Percentiles rank a stretch among this genome's conserved stretches.
Evolutionary conservation across 2,797 vertebrate species (phyloP).

Genomic region (Furcifer pardalis): DNA sequence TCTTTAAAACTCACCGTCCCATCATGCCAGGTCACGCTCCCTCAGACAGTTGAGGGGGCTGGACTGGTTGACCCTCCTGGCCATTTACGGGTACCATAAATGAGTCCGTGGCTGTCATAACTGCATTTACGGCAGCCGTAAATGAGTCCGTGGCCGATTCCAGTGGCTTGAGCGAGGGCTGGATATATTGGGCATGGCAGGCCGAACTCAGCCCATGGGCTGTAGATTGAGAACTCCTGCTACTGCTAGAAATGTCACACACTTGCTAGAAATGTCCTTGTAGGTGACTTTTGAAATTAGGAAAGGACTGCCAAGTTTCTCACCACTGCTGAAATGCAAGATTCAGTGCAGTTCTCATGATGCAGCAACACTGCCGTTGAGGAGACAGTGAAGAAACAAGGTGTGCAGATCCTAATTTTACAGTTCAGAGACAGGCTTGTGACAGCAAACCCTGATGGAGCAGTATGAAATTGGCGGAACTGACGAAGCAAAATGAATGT

Average conservation of each 20-base stretch:
- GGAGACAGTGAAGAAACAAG: not conserved
- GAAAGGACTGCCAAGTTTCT: not conserved
- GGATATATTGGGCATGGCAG: no score
- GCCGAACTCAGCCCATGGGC: no score
- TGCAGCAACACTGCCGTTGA: not conserved
- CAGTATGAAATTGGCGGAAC: not conserved
- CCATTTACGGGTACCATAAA: no score
- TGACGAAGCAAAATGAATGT: not conserved
- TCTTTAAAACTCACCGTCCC: not conserved
- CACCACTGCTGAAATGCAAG: not conserved
- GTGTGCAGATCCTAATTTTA: not conserved
- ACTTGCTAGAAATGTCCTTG: not conserved
- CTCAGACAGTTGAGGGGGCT: no score
- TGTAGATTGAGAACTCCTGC: no score
- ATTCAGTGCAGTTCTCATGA: not conserved
- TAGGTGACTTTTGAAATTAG: not conserved
- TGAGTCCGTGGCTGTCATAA: no score
- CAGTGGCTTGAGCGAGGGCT: no score
- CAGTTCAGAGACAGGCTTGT: not conserved
- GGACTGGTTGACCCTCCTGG: no score
- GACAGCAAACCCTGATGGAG: not conserved
- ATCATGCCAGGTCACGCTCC: no score
- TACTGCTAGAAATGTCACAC: no score
- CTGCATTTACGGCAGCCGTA: no score
- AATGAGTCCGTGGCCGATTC: no score